Base-by-base conservation (phyloP, 2,113 vertebrate genomes). In the Mobula hypostoma region DNA sequence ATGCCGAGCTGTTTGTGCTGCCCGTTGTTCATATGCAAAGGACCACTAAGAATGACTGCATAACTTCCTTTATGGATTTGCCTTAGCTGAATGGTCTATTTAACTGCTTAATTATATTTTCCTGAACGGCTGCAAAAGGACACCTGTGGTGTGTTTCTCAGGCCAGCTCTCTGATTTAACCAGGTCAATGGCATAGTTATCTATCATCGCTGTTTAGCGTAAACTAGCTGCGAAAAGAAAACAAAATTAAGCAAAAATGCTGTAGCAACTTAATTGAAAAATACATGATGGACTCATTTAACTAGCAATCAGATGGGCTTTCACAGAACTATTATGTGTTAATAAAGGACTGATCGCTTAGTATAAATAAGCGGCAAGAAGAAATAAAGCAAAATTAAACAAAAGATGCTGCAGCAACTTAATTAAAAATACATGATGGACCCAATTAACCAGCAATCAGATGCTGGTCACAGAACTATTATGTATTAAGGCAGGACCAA, bases 301-400 rank as follows among this genome's bases (percentile, higher is more conserved):
- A 94, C 93, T 95, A 95, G 95, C 94, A 95, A 96, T 97, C 95
- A 96, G 95, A 97, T 95, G 95, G 95, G 95, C 95, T 97, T 96
- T 96, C 95, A 95, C 94, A 96, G 94, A 95, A 96, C 95, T 95
- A 96, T 95, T 95, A 94, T 36, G 36, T 36, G 36, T 36, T 36
- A 36, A 36, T 48, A 48, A 48, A 48, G 48, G 48, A 48, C 48
- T 48, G 48, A 48, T 91, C 95, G 91, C 40, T 0, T 83, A 61
- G 94, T 61, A 0, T 95, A 95, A 95, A 95, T 95, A 94, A 94
- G 95, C 94, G 0, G 92, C 94, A 95, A 94, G 94, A 95, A 94
- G 95, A 95, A 96, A 96, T 95, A 95, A 96, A 96, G 96, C 95
- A 96, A 95, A 96, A 96, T 96, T 96, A 96, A 95, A 94, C 94